Base-by-base conservation (phyloP, 2,888 invertebrate species). In the Apotomis betuletana region DNA sequence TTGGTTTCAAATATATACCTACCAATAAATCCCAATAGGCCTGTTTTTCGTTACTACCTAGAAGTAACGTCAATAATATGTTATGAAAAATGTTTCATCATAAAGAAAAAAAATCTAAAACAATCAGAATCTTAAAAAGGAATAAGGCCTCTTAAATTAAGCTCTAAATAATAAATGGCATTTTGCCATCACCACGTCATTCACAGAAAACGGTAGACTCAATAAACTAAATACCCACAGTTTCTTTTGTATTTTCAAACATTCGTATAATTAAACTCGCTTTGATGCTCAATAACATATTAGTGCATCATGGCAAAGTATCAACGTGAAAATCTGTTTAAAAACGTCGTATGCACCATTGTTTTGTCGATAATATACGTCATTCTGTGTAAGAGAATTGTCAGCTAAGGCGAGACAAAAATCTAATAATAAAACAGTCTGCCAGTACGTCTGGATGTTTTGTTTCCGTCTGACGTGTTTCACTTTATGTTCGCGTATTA, bases 391-490 rank as follows among this genome's bases (percentile, higher is more conserved):
- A 46, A 10, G 44, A 44, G n/a, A 9, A 54, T 60, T 54, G 61
- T 65, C 44, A 49, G 52, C 64, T 54, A 69, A 68, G 44, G 9
- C 72, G 67, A 5, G 73, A 64, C 59, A 46, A 63, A 72, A 55
- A 69, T 69, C 69, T 73, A 73, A 69, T 73, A 68, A 73, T 73
- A 73, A 69, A 73, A 75, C 84, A 81, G 87, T 87, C 88, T 87
- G 89, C 86, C 84, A 74, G 77, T 77, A 78, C 78, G 88, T 91
- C 90, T 87, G 77, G 77, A 80, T 70, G 77, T 78, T 87, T 88
- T 88, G 87, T 89, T 86, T 87, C 85, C 82, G 83, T 83, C 83
- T 85, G 84, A 85, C 85, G 82, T 83, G 84, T 86, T 87, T 86
- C 82, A 85, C 86, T 88, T 87, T 83, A 87, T 85, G 85, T 81